These are phyloP conservation scores for Lacanobia wlatinum DNA, from an alignment of 2,888 invertebrate genomes.

Conservation along the genomic window DNA sequence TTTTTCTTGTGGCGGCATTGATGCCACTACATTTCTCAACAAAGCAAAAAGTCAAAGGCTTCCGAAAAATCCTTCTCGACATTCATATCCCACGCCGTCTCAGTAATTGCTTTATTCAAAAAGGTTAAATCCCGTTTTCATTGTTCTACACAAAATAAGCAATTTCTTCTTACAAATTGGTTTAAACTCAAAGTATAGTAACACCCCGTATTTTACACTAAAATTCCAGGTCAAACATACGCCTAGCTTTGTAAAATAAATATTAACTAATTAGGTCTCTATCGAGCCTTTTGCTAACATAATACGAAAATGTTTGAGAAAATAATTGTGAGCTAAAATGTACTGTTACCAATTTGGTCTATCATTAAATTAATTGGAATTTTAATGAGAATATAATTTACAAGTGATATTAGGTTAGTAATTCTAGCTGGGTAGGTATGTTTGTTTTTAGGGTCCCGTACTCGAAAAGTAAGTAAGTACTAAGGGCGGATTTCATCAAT, in stretches of 20 bases:
- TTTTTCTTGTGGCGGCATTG: too few species aligned
- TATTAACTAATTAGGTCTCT: constrained; percentile 13
- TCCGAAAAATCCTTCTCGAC: too few species aligned
- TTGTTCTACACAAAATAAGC: background rate
- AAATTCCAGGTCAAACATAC: background rate
- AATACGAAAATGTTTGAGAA: constrained; percentile 12
- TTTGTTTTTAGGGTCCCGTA: background rate
- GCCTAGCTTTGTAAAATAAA: constrained; percentile 14
- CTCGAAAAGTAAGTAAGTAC: too few species aligned
- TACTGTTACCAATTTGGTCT: background rate
- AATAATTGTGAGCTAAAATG: constrained; percentile 1
- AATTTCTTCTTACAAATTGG: background rate
- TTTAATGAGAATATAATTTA: background rate
- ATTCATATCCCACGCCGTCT: too few species aligned
- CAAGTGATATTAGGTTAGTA: too few species aligned
- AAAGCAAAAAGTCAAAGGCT: too few species aligned
- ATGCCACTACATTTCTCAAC: too few species aligned
- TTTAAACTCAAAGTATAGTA: background rate
- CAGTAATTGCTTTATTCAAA: background rate
- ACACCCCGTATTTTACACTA: background rate
- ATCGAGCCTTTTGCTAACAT: constrained; percentile 9
- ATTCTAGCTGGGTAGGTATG: too few species aligned
- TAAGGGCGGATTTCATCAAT: too few species aligned
- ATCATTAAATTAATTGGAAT: constrained; percentile 12
- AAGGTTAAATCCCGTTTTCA: background rate